A percentile compares a stretch with the other conserved stretches of the same genome.
phyloP scores from a whole-genome alignment of 2,888 invertebrate genomes.

The Drosophila vallismaia region DNA sequence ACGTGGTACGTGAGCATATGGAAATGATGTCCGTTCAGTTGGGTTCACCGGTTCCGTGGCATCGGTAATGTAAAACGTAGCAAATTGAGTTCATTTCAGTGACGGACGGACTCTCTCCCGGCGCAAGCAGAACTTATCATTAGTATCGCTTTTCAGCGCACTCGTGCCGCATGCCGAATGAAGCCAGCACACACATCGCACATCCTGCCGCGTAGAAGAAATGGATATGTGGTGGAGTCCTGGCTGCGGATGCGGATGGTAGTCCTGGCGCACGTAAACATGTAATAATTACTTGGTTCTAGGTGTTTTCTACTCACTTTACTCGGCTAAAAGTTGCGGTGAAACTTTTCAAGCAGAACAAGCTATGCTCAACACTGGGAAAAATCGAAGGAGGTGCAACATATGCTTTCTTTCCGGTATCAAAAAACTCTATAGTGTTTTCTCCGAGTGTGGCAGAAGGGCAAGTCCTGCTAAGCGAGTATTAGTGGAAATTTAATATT shows the following conservation, averaged over 20 bases:
- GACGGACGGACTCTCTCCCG: constrained; percentile 48
- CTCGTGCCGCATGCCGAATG: constrained; percentile 67
- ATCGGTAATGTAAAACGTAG: constrained; percentile 69
- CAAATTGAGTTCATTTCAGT: constrained; percentile 79
- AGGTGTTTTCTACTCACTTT: constrained; percentile 56
- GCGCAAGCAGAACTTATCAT: constrained; percentile 74
- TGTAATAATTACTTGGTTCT: constrained; percentile 74
- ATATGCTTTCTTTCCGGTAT: no score
- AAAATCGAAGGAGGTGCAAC: neutral
- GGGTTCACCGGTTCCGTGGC: constrained; percentile 4
- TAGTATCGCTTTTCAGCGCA: constrained; percentile 81
- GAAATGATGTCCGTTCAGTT: constrained; percentile 39
- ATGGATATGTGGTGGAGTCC: neutral
- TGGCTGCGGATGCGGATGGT: no score
- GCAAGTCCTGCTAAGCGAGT: constrained; percentile 60
- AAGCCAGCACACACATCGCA: constrained; percentile 43
- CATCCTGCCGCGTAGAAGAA: constrained; percentile 19
- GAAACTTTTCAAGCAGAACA: constrained; percentile 40
- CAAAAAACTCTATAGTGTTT: neutral
- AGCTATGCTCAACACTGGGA: constrained; percentile 9
- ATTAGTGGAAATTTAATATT: constrained; percentile 80
- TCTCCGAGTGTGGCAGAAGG: constrained; percentile 11
- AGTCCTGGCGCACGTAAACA: constrained; percentile 56
- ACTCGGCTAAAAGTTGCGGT: constrained; percentile 37
- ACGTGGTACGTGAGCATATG: constrained; percentile 26